A percentile compares a stretch with the other conserved stretches of the same genome.
Evolutionary conservation across 2,888 invertebrate genomes (phyloP).

Genomic region (Patella ulyssiponensis): DNA sequence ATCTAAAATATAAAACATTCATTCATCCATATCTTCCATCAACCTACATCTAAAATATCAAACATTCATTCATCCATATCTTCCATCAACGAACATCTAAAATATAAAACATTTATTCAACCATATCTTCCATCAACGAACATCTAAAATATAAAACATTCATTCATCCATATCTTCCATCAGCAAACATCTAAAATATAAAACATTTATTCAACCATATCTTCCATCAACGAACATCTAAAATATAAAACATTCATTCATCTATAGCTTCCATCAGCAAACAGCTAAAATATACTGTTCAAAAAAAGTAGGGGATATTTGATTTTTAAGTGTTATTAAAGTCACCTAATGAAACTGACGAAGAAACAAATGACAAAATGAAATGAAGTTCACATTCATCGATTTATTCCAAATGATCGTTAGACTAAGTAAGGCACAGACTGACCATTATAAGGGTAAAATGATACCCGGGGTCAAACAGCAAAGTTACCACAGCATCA

Average conservation of each 20-base stretch:
- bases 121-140: constrained; percentile 52
- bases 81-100: constrained; percentile 40
- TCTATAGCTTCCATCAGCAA: constrained; percentile 11
- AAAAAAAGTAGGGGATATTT: too few species aligned
- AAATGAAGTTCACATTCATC: too few species aligned
- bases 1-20: constrained; percentile 58
- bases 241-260: constrained; percentile 13
- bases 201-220: constrained; percentile 60
- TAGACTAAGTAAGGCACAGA: too few species aligned
- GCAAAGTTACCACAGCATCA: too few species aligned
- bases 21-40: constrained; percentile 57
- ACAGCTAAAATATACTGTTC: constrained; percentile 55
- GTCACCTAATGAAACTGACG: too few species aligned
- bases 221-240: constrained; percentile 64
- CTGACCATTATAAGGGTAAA: too few species aligned
- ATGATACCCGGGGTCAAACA: too few species aligned
- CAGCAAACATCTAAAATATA: constrained; percentile 57
- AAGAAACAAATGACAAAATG: too few species aligned
- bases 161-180: constrained; percentile 61
- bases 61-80: constrained; percentile 22
- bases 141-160: constrained; percentile 55
- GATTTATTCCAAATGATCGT: too few species aligned
- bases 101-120: too few species aligned
- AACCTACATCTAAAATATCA: constrained; percentile 27
- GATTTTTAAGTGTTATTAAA: too few species aligned